phyloP scores from a whole-genome alignment of 2,797 vertebrate genomes.

The Trachops cirrhosus region DNA sequence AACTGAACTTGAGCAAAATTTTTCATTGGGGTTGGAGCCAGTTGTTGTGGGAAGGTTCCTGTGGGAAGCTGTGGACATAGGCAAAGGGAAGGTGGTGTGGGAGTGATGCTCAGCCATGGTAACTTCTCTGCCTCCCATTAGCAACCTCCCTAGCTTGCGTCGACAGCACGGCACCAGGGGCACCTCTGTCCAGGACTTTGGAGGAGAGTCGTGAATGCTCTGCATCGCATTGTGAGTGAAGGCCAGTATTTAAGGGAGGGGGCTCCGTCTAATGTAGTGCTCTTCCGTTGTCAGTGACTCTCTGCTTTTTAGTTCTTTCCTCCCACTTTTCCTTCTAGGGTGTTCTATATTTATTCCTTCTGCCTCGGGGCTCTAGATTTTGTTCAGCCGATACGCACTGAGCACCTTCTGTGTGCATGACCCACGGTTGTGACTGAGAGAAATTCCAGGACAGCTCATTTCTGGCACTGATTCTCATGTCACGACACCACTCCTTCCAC shows the following conservation, averaged over 20 bases:
- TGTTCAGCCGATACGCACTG: not conserved
- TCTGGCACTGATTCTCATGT: not conserved
- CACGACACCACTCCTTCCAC: not conserved
- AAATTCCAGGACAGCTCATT: not conserved
- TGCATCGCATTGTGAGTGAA: not conserved
- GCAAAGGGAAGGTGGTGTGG: not conserved
- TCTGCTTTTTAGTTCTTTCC: not conserved
- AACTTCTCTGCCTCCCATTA: not conserved
- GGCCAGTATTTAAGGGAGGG: not conserved
- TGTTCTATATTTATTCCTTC: not conserved
- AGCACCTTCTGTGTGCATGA: not conserved
- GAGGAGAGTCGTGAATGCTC: not conserved
- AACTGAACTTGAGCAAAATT: not conserved
- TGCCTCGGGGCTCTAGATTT: not conserved
- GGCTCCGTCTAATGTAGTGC: not conserved
- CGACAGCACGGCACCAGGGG: not conserved
- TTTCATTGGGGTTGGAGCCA: not conserved
- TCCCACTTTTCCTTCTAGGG: not conserved
- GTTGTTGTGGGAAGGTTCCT: not conserved
- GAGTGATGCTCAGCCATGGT: not conserved
- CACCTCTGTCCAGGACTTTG: rapidly evolving
- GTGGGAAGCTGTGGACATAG: rapidly evolving
- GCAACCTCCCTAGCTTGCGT: not conserved
- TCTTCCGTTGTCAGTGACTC: not conserved
- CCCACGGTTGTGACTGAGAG: not conserved